Percentiles rank a stretch among this genome's conserved stretches.
Evolutionary conservation across 2,888 invertebrate species (phyloP).

Genomic region (Tolmerus cingulatus): DNA sequence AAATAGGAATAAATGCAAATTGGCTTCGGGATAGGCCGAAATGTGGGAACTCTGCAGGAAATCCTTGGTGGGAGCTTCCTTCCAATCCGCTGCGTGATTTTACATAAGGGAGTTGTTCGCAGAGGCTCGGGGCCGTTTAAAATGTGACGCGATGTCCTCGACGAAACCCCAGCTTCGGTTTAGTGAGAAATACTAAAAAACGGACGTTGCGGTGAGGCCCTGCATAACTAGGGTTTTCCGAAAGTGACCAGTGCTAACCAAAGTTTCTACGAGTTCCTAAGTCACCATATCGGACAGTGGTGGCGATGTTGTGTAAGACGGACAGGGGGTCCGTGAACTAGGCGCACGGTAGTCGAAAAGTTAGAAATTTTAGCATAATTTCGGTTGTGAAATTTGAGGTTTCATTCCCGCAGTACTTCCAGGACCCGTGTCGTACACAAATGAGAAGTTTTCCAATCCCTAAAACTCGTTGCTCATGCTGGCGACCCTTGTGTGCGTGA

Average conservation of each 20-base stretch:
- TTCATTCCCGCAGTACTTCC: conserved; percentile 28
- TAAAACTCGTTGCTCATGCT: background rate
- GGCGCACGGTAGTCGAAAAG: background rate
- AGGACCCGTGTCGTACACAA: background rate
- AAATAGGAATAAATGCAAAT: background rate
- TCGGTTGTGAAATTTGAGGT: conserved; percentile 31
- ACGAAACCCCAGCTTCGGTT: background rate
- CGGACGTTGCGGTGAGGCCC: background rate
- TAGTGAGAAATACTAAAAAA: background rate
- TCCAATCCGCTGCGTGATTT: conserved; percentile 17
- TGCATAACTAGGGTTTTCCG: background rate
- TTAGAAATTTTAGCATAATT: background rate
- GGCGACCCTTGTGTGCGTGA: background rate
- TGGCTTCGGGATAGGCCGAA: background rate
- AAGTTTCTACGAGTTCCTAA: conserved; percentile 7
- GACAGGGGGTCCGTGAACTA: background rate
- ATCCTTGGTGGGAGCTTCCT: background rate
- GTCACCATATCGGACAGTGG: background rate
- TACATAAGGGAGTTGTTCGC: background rate
- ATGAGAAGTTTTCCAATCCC: conserved; percentile 23
- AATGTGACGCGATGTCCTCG: background rate
- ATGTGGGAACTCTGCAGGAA: conserved; percentile 15
- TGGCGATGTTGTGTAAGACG: background rate
- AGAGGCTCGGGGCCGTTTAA: background rate
- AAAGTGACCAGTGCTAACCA: conserved; percentile 4